Base-by-base conservation (phyloP, 2,113 vertebrate species). In the Stictonetta naevosa region DNA sequence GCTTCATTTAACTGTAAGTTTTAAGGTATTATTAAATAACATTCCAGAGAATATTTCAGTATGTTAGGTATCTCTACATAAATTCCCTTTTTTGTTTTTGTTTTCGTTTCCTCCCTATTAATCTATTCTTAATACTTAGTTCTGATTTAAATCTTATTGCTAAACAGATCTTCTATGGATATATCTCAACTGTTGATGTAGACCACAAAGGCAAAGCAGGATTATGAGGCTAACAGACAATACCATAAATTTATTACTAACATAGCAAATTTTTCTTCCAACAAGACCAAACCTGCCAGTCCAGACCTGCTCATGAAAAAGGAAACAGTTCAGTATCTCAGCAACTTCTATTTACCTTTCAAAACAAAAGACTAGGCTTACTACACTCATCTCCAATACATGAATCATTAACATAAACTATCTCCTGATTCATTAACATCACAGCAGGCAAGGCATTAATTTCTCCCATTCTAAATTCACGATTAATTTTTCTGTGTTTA, bases 401-500 rank as follows among this genome's bases (percentile, higher is more conserved):
- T 1, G 1, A 72, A 28, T 63, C 79, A 86, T 77, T 94, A 94
- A 85, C 68, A 56, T 59, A 88, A 93, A 80, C 76, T 68, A 40
- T 75, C 68, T 80, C 48, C 67, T 29, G 33, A 94, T 83, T 96
- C 73, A 88, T 48, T 44, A 95, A 18, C 64, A 92, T 60, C 88
- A 75, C 83, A 94, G 74, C 73, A 93, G 95, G 72, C 16, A 74
- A 66, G 58, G 66, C 46, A 64, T 67, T 74, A 31, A 38, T 36
- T 69, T 89, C 52, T 46, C 33, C 60, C 33, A 8, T 21, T 53
- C 58, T 44, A 72, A 52, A 78, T 58, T 68, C 52, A 36, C 23
- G 58, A 52, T 26, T 93, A 76, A 44, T 75, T 93, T 91, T 84
- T 50, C 62, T 44, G 48, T 5, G 29, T 72, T 74, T 62, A 34